Evolutionary conservation across 2,113 vertebrate species (phyloP), one percentile per base, ranked within the genome.

Genomic region (Apus apus): DNA sequence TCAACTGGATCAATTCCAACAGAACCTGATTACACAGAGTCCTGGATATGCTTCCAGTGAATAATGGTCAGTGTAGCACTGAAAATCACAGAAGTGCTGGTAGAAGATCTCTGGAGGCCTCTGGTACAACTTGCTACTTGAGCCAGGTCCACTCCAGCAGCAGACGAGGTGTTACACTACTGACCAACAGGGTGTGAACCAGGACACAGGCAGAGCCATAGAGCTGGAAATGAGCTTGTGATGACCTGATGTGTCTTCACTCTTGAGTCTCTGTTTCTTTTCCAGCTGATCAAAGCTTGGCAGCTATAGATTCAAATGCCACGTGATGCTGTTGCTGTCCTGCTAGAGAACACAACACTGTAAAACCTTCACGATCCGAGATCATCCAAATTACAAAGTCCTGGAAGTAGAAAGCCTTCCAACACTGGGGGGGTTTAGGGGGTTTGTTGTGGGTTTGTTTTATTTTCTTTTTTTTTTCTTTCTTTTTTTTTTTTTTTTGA

Each of bases 121-220:
- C 76, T 45, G 36, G 48, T 54, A 64, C 21, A 71, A n/a, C 38
- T 8, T 75, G 30, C 57, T 76, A 72, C 34, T 89, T 53, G 64
- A 76, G 46, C 34, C 16, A 64, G 43, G 15, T 58, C 61, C 64
- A 61, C 45, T 23, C 25, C 51, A 73, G 26, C 17, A 80, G 64
- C 60, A 75, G 71, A 72, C 5, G 34, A 58, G 26, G 43, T n/a
- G 16, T 11, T 20, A 4, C 15, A 32, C 58, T 26, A 15, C 70
- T 40, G 78, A 79, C 30, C 61, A n/a, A 13, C n/a, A 19, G 1
- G 13, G 27, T 54, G 32, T 43, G 50, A 64, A 19, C 48, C 62
- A 68, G 27, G 22, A 38, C 67, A 32, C 19, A 12, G 36, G 20
- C 1, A n/a, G 51, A 90, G 30, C 0, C 0, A 15, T 1, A 45